Conservation (phyloP, 53 echinoderm and acorn worm species). For the Echinometra lucunter region DNA sequence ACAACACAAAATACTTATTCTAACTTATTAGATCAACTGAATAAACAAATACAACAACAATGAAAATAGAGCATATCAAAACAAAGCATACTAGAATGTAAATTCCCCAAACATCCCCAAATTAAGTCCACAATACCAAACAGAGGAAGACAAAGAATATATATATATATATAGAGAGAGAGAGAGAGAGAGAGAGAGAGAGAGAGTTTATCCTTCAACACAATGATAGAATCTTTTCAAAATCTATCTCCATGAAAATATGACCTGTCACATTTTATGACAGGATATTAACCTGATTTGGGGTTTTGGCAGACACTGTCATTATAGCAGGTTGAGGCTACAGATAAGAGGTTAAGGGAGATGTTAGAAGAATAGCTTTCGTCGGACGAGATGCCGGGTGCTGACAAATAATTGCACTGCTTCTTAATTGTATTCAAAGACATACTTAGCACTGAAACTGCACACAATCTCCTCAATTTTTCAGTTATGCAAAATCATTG, state of each 20-base stretch:
- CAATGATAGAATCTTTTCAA: too few species aligned
- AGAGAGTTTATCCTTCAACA: too few species aligned
- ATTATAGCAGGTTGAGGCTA: neutral
- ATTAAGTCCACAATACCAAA: neutral
- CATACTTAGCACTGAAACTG: neutral
- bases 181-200: too few species aligned
- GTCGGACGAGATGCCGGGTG: too few species aligned
- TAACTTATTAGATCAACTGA: neutral
- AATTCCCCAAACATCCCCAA: neutral
- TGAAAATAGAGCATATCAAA: neutral
- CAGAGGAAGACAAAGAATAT: neutral
- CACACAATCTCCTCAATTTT: neutral
- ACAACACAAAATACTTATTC: neutral
- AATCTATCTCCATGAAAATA: neutral
- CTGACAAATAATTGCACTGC: neutral
- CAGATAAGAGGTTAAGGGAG: neutral
- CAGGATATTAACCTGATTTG: neutral
- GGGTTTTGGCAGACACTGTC: neutral
- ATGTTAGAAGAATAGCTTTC: neutral
- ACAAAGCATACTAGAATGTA: neutral
- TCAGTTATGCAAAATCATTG: neutral
- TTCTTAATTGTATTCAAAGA: neutral
- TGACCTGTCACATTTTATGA: neutral
- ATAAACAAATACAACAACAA: neutral
- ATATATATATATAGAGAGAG: too few species aligned